Evolutionary conservation across 2,113 vertebrate species (phyloP), one percentile per base, ranked within the genome.

Genomic region (Erinaceus europaeus): DNA sequence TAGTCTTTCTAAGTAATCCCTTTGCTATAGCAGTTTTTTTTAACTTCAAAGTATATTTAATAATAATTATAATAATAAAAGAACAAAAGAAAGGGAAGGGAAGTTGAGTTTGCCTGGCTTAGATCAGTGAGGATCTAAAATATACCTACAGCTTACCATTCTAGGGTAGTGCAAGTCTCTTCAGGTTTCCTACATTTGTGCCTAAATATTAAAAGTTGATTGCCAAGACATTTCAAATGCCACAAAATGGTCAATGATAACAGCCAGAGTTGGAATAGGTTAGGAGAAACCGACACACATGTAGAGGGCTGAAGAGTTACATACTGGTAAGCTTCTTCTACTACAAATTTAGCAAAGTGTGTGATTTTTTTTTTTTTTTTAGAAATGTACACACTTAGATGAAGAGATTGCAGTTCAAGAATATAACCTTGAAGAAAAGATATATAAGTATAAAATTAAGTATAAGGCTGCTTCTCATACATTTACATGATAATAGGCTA

Each of bases 361-460:
- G 34, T 29, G 53, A n/a, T n/a, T n/a, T n/a, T n/a, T n/a, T n/a
- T n/a, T n/a, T 52, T 34, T 13, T n/a, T 73, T 73, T 76, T 77
- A 57, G 25, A 38, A 57, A 34, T 57, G 3, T 50, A 46, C 11
- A 25, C 20, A 20, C 46, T 73, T 64, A 59, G 17, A 61, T 57
- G 12, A 1, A 48, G 53, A 86, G 90, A 79, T 59, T 79, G 17
- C 3, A 73, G 42, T 75, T 72, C 25, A 76, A 62, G 55, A 79
- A 86, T 44, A 67, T 62, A 84, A 38, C 27, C 18, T 12, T 21
- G 67, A 79, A 13, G 13, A 88, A 17, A 86, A 85, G 52, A 92
- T 69, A 55, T 72, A 75, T 88, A 85, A 68, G 52, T 77, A 50
- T 21, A n/a, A n/a, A n/a, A n/a, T n/a, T n/a, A n/a, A n/a, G n/a